Base-by-base conservation (phyloP, 2,888 invertebrate genomes). In the Dione juno region DNA sequence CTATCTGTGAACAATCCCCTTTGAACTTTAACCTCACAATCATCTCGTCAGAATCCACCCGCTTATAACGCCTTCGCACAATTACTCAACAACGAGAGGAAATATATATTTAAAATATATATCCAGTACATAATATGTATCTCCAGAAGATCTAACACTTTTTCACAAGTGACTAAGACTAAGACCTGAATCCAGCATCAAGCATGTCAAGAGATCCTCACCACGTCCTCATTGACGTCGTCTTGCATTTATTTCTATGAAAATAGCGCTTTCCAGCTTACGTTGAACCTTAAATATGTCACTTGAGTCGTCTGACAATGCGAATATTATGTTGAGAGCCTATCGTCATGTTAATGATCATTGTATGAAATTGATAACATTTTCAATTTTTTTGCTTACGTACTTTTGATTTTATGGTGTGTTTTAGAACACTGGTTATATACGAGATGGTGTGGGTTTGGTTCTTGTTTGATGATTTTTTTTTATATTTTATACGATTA, bases 131-230 rank as follows among this genome's bases (percentile, higher is more conserved):
- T 19, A 11, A 50, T 50, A 11, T 50, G 3, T 50, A 48, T 48
- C n/a, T 35, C 35, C 7, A 16, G 45, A 61, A 61, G 10, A n/a
- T n/a, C 43, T n/a, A 61, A 41, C 14, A n/a, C 14, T 45, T 45
- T 61, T 61, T 16, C 10, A 16, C 45, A 61, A 61, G 28, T 45
- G 61, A 61, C 61, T 61, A 61, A 61, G 45, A 61, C 59, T 61
- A 43, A 61, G 28, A 61, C 61, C 64, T 64, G 50, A 52, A 52
- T 40, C 64, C 50, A 43, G 52, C 59, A 37, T 54, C 68, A 63
- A 69, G 63, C 67, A 64, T 67, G 67, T 71, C 54, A 71, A 71
- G 70, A 67, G 70, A 35, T 35, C 35, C 67, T 67, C 61, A 54
- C 41, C 59, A 53, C 43, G 66, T 63, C 66, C 61, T 50, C 35